Base-by-base conservation (phyloP, 2,797 vertebrate genomes). In the Malurus splendens region DNA sequence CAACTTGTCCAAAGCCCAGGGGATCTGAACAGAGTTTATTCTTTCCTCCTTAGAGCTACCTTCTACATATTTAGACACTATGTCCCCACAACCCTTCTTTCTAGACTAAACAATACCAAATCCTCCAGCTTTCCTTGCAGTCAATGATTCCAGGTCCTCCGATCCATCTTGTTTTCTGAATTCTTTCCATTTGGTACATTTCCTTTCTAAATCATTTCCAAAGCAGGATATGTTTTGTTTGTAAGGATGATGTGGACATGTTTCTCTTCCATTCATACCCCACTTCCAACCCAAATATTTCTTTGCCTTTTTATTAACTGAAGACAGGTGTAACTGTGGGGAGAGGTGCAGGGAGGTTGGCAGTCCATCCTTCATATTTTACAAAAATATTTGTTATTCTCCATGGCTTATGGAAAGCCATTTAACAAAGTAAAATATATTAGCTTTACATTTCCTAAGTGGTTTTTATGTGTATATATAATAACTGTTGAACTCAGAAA, bases 101-200 rank as follows among this genome's bases (percentile, higher is more conserved):
- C 82, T 89, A 93, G 89, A 82, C 90, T 91, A 94, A 95, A 92
- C 93, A 93, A 74, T 72, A 83, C 55, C 47, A 86, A 94, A 92
- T 90, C 89, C 92, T 89, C 83, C 80, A 81, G 82, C 48, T 87
- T 93, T 78, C 47, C 47, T 78, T 87, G 59, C 41, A 81, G 65
- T 47, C 59, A 33, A 48, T 77, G 70, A 72, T 80, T 92, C 82
- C 61, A 74, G 57, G 67, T 92, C 44, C 24, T 90, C 32, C 0
- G 0, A 68, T 82, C 66, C 9, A 8, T 81, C 82, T 84, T 80
- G 55, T 92, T 92, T 82, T 86, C 70, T 33, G 59, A 93, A 89
- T 93, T 93, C 76, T 87, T 95, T 92, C 87, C 70, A 50, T 92
- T 80, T 78, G 72, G 66, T 95, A 68, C 12, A 14, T 77, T 87